These are phyloP conservation scores for Varecia variegata DNA, from an alignment of 2,797 vertebrate species.

Conservation along the genomic window DNA sequence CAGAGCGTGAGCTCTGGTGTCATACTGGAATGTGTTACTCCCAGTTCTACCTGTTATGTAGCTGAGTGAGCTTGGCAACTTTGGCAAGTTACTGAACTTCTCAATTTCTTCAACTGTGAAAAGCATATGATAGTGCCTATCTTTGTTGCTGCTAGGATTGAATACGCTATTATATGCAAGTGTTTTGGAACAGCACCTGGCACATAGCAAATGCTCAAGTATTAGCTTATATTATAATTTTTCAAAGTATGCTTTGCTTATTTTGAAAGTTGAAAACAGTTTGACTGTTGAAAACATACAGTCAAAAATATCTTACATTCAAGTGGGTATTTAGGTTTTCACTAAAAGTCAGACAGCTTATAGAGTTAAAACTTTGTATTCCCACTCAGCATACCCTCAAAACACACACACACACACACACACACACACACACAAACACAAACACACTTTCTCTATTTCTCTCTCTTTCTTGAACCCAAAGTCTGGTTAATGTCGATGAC, in stretches of 20 bases:
- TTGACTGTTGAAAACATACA: background rate
- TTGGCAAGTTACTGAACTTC: background rate
- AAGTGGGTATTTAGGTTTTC: conserved; percentile 25
- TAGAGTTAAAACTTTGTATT: background rate
- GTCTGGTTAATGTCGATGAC: conserved; percentile 23
- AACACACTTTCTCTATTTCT: background rate
- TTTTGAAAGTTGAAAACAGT: background rate
- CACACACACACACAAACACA: background rate
- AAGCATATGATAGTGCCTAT: background rate
- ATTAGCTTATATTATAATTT: background rate
- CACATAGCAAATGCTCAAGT: background rate
- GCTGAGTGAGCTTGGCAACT: background rate
- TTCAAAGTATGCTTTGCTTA: background rate
- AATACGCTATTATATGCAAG: background rate
- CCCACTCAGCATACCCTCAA: background rate
- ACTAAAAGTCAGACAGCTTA: background rate
- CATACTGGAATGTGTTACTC: background rate
- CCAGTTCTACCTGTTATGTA: background rate
- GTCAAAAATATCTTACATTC: background rate
- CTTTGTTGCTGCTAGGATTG: background rate
- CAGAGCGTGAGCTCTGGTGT: background rate
- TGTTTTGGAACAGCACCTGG: background rate
- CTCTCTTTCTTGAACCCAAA: background rate
- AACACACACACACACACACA: too few species aligned
- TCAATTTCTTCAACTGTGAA: background rate